phyloP scores from a whole-genome alignment of 2,888 invertebrate genomes.

The Ephialtes manifestator region DNA sequence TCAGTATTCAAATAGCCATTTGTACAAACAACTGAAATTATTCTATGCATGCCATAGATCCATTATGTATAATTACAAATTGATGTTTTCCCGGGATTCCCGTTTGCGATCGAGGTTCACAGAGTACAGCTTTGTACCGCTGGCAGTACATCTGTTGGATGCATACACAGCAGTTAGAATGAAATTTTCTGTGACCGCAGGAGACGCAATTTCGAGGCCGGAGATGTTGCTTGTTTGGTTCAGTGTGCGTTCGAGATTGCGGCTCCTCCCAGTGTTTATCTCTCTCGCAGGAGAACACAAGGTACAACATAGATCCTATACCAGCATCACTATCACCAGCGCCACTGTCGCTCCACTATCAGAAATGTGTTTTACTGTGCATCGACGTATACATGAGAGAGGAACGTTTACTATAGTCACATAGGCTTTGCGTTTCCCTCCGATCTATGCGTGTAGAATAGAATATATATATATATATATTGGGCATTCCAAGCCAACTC shows the following conservation, averaged over 20 bases:
- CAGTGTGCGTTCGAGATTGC: conserved; percentile 12
- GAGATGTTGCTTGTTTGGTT: conserved; percentile 46
- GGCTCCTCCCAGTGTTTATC: conserved; percentile 34
- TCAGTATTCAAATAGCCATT: not conserved
- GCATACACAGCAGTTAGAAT: conserved; percentile 18
- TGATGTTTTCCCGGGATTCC: not conserved
- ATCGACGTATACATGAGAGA: not conserved
- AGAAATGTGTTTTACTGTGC: conserved; percentile 30
- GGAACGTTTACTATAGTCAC: conserved; percentile 42
- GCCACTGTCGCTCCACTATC: not conserved
- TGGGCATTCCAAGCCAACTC: too few relatives aligned
- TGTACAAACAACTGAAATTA: not conserved
- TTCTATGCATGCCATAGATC: not conserved
- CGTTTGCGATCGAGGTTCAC: not conserved
- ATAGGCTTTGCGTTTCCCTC: conserved; percentile 71
- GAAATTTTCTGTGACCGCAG: conserved; percentile 49
- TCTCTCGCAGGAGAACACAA: conserved; percentile 25
- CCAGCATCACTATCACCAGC: conserved; percentile 15
- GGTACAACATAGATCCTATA: not conserved
- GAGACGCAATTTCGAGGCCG: conserved; percentile 48
- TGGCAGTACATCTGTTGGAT: not conserved
- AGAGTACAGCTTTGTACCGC: not conserved
- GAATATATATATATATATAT: not conserved
- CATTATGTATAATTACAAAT: not conserved
- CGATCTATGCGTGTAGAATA: conserved; percentile 21